Evolutionary conservation across 2,797 vertebrate species (phyloP).

Genomic region (Anguilla obscura): DNA sequence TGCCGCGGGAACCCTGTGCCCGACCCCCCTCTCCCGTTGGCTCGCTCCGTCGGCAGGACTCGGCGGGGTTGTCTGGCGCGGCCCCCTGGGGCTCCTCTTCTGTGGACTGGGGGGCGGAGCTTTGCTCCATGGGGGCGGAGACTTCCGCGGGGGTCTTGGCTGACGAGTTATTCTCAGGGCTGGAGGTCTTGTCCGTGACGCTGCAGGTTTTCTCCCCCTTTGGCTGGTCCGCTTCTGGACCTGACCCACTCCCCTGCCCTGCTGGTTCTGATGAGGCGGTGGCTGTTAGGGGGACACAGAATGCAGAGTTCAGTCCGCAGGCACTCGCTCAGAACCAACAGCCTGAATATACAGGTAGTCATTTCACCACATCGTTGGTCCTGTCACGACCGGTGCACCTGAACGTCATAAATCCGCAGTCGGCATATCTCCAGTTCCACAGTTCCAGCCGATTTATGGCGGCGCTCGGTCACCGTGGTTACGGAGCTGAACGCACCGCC

Average conservation of each 20-base stretch:
- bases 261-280: conserved; percentile 51
- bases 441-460: background rate
- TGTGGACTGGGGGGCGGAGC: background rate
- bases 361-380: background rate
- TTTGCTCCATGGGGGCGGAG: background rate
- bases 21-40: conserved; percentile 59
- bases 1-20: conserved; percentile 66
- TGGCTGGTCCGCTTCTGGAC: conserved; percentile 39
- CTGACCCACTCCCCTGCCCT: conserved; percentile 44
- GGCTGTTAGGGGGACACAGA: conserved; percentile 31
- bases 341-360: background rate
- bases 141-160: conserved; percentile 29
- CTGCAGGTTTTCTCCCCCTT: conserved; percentile 20
- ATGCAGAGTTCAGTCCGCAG: background rate
- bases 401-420: background rate
- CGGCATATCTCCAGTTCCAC: background rate
- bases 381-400: background rate
- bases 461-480: background rate
- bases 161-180: background rate
- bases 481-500: background rate
- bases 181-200: conserved; percentile 42
- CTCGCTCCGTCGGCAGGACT: conserved; percentile 49
- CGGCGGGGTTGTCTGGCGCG: conserved; percentile 49
- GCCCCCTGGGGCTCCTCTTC: conserved; percentile 7
- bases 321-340: background rate